phyloP scores from a whole-genome alignment of 2,113 vertebrate genomes.

The Peromyscus californicus region DNA sequence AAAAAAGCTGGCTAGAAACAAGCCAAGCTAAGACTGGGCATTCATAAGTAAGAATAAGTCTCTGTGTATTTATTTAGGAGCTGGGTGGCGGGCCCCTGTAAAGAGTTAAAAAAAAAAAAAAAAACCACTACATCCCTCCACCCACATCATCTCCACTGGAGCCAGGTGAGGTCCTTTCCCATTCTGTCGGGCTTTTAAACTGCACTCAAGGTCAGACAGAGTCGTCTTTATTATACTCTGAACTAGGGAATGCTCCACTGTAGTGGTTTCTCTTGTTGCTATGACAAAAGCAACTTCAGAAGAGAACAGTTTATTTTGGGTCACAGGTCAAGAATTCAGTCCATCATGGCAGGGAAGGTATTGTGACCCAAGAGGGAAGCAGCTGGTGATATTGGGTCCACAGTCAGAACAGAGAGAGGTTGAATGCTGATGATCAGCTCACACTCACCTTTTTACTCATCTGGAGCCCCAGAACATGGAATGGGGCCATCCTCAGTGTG shows the following conservation, averaged over 20 bases:
- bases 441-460: background rate
- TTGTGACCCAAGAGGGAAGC: background rate
- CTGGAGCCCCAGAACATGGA: background rate
- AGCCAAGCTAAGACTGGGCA: background rate
- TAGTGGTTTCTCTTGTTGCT: background rate
- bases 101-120: background rate
- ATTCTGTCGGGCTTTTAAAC: background rate
- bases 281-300: background rate
- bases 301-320: background rate
- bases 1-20: background rate
- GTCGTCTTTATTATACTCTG: background rate
- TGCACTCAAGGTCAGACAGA: background rate
- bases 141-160: background rate
- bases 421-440: background rate
- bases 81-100: background rate
- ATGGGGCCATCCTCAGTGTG: background rate
- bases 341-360: too few relatives aligned
- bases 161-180: background rate
- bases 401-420: too few relatives aligned
- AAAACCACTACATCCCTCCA: background rate
- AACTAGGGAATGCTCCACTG: background rate
- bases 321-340: background rate
- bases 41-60: background rate
- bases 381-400: background rate
- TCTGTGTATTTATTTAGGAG: background rate